Conservation (phyloP, 1,140 invertebrate genomes). For the Drosophila carrolli region DNA sequence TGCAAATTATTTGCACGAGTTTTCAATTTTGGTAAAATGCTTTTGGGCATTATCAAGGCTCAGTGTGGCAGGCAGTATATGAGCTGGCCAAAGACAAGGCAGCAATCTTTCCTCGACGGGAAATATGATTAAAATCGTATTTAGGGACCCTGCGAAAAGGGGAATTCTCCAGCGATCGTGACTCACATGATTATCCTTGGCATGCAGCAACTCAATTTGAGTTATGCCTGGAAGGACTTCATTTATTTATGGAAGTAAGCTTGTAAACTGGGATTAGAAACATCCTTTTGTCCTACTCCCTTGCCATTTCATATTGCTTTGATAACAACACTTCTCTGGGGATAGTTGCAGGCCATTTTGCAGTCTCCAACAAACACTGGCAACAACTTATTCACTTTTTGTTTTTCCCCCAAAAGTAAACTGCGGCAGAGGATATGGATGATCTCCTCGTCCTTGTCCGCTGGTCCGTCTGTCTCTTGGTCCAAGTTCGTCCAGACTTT, state of each 20-base stretch:
- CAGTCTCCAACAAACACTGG: constrained; percentile 64
- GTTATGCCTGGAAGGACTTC: constrained; percentile 27
- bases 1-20: constrained; percentile 81
- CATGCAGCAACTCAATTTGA: constrained; percentile 53
- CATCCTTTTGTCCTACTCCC: constrained; percentile 1
- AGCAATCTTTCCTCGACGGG: constrained; percentile 17
- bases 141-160: constrained; percentile 36
- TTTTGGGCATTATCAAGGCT: constrained; percentile 69
- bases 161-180: constrained; percentile 16
- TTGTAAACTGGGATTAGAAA: constrained; percentile 39
- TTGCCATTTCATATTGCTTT: constrained; percentile 30
- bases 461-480: background rate
- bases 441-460: background rate
- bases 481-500: constrained; percentile 33
- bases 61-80: background rate
- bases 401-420: constrained; percentile 68
- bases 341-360: constrained; percentile 29
- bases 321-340: constrained; percentile 20
- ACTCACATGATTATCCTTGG: constrained; percentile 33
- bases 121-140: constrained; percentile 77
- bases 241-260: constrained; percentile 46
- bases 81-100: constrained; percentile 26
- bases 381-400: constrained; percentile 77
- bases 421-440: constrained; percentile 53
- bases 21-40: constrained; percentile 79